A percentile compares a stretch with the other conserved stretches of the same genome.
Evolutionary conservation across 2,797 vertebrate genomes (phyloP).

Genomic region (Macroramphosus scolopax): DNA sequence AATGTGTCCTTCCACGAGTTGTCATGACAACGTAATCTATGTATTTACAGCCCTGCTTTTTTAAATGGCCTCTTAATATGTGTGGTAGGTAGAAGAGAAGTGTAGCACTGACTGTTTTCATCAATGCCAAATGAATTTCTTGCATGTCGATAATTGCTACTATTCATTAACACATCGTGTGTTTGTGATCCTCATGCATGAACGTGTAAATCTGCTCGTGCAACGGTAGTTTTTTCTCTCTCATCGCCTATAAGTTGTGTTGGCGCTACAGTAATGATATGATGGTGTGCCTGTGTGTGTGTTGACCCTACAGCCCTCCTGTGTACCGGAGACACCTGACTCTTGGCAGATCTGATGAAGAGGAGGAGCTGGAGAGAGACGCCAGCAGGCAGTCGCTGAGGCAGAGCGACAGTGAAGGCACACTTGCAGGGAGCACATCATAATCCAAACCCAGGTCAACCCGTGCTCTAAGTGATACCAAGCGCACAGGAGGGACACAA

Average conservation of each 20-base stretch:
- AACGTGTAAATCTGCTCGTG: conserved; percentile 9
- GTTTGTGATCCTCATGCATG: conserved; percentile 10
- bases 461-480: conserved; percentile 47
- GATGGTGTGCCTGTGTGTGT: conserved; percentile 52
- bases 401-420: conserved; percentile 80
- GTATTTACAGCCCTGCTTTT: conserved; percentile 5
- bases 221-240: conserved; percentile 2
- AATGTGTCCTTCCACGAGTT: conserved; percentile 18
- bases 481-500: conserved; percentile 39
- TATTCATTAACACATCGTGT: conserved; percentile 5
- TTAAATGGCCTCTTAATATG: conserved; percentile 25
- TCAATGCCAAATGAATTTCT: conserved; percentile 7
- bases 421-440: conserved; percentile 75
- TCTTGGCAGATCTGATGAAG: conserved; percentile 82
- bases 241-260: not conserved
- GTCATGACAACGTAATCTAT: conserved; percentile 36
- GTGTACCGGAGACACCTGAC: conserved; percentile 77
- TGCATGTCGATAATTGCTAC: not conserved
- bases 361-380: conserved; percentile 64
- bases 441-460: conserved; percentile 63
- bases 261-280: conserved; percentile 29
- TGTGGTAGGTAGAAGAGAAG: not conserved
- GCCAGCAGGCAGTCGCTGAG: conserved; percentile 64
- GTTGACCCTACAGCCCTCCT: conserved; percentile 75
- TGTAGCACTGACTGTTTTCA: not conserved